Base-by-base conservation (phyloP, 2,113 vertebrate species). In the Megatriorchis doriae region DNA sequence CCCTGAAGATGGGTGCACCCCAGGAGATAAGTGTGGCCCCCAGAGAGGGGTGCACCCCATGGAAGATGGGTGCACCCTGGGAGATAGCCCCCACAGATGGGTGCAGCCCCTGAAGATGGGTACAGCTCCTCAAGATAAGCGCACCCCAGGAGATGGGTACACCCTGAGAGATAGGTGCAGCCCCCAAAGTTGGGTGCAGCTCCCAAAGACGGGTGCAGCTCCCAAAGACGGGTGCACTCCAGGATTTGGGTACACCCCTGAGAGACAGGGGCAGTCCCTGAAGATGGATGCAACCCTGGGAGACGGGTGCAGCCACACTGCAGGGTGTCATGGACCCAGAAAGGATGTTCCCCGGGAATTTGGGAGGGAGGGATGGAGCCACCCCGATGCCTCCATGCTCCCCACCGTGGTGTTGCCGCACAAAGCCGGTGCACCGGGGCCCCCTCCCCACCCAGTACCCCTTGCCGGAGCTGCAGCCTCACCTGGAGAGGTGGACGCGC, bases 401-500 rank as follows among this genome's bases (percentile, higher is more conserved):
- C 11, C 4, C 17, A 2, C 22, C 0, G 0, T 8, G 1, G 42
- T n/a, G 68, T 18, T 19, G 17, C 38, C 14, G 8, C 55, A 26
- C 0, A 1, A 52, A 25, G 7, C 14, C 1, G 4, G 23, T 25
- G 36, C 4, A 16, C 40, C 1, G 5, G 47, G 13, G 20, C 5
- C 43, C 38, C 32, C 27, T 14, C 29, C 16, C 52, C 47, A 23
- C 25, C 25, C 90, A 50, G 47, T 29, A 13, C 4, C 48, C 40
- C 4, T 4, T 2, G 3, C 23, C 1, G 0, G 48, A 27, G 23
- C 3, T 13, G 0, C 48, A 4, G 31, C 42, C 96, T 96, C 96
- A 99, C 99, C 99, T 99, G 98, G 95, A 99, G 82, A 99, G 98
- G 97, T 99, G 98, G 80, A 99, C 99, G 3, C 98, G 97, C 56